Evolutionary conservation across 2,797 vertebrate genomes (phyloP).

Genomic region (Melanotaenia nigrans): DNA sequence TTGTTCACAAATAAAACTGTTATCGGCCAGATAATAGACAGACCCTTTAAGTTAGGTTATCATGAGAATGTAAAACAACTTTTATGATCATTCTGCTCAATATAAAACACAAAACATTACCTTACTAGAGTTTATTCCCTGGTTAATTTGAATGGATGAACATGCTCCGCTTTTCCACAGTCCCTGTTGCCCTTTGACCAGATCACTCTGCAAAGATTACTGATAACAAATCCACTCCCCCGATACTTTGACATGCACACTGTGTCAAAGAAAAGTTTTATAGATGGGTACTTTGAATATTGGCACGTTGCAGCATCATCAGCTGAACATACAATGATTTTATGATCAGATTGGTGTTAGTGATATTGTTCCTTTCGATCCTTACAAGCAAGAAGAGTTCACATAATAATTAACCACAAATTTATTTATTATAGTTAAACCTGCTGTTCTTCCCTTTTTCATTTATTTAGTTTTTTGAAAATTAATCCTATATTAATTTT

Average conservation of each 20-base stretch:
- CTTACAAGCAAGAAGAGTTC: neutral
- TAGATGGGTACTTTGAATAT: neutral
- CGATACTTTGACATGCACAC: conserved; percentile 58
- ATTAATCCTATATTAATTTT: neutral
- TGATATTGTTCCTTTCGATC: neutral
- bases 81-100: conserved; percentile 3
- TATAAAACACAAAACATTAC: conserved; percentile 56
- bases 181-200: conserved; percentile 79
- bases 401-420: neutral
- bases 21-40: neutral
- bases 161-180: conserved; percentile 23
- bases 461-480: neutral
- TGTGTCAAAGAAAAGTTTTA: conserved; percentile 45
- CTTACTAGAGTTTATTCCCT: conserved; percentile 48
- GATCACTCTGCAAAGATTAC: conserved; percentile 48
- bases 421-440: neutral
- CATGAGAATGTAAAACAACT: conserved; percentile 2
- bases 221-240: conserved; percentile 79
- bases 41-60: conserved; percentile 1
- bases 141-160: conserved; percentile 40
- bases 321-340: neutral
- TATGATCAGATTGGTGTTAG: neutral
- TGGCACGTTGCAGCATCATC: conserved; percentile 6
- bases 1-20: conserved; percentile 24
- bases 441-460: neutral